phyloP scores from a whole-genome alignment of 2,113 vertebrate genomes.

The Sciurus niger region DNA sequence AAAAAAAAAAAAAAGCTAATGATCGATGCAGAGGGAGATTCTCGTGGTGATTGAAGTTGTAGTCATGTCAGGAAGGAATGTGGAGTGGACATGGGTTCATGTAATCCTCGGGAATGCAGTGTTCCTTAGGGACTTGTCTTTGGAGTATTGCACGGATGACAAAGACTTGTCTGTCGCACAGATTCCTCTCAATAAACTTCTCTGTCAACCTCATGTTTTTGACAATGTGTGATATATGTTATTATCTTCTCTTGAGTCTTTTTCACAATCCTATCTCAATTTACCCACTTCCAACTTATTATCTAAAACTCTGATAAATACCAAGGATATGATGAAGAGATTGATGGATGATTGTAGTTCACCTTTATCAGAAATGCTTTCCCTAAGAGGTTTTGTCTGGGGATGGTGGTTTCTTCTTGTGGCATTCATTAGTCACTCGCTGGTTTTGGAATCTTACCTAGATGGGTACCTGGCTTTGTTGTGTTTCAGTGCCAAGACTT shows the following conservation, averaged over 20 bases:
- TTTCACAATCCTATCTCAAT: not conserved
- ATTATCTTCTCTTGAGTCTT: not conserved
- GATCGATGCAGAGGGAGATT: not conserved
- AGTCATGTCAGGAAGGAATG: not conserved
- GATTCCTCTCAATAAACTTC: not conserved
- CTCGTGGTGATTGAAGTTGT: not conserved
- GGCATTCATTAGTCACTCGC: not conserved
- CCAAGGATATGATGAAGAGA: not conserved
- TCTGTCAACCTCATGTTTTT: not conserved
- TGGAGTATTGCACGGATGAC: not conserved
- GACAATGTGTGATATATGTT: not conserved
- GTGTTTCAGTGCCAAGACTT: not conserved
- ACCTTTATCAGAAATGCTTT: not conserved
- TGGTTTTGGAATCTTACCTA: slow-evolving; percentile 6
- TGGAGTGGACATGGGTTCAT: not conserved
- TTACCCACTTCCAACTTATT: not conserved
- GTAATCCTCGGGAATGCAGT: not conserved
- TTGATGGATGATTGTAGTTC: slow-evolving; percentile 15
- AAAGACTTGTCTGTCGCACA: not conserved
- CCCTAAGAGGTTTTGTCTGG: not conserved
- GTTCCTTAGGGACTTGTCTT: not conserved
- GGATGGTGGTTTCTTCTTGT: not conserved
- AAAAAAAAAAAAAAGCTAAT: not conserved
- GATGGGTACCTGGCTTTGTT: not conserved
- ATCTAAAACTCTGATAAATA: not conserved